These are phyloP conservation scores for Puma concolor DNA, from an alignment of 2,113 vertebrate genomes.

Conservation along the genomic window DNA sequence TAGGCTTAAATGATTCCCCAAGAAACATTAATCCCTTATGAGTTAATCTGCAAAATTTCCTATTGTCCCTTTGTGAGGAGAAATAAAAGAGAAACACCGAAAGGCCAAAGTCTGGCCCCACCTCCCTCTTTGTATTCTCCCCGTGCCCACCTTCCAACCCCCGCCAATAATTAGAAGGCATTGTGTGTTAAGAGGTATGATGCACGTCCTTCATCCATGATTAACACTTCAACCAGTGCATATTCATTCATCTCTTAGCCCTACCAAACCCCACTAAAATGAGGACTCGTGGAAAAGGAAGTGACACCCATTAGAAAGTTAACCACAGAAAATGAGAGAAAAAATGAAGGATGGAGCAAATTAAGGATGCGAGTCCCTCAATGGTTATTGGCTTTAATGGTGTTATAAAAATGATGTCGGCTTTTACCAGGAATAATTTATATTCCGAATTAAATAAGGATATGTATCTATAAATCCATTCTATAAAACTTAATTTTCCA, in stretches of 20 bases:
- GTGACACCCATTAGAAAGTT: constrained; percentile 76
- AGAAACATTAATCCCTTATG: constrained; percentile 72
- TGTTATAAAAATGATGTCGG: constrained; percentile 74
- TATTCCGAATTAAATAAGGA: constrained; percentile 82
- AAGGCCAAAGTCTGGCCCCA: constrained; percentile 52
- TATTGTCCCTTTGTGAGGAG: constrained; percentile 61
- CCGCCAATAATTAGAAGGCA: neutral
- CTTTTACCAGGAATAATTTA: constrained; percentile 82
- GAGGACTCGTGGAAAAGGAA: constrained; percentile 62
- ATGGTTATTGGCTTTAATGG: constrained; percentile 82
- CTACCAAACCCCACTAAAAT: constrained; percentile 65
- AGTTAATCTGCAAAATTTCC: constrained; percentile 81
- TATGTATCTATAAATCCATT: constrained; percentile 82
- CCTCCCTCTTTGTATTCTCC: neutral
- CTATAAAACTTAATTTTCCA: constrained; percentile 86
- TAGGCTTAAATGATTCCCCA: constrained; percentile 80
- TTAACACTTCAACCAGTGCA: constrained; percentile 53
- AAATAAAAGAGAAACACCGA: constrained; percentile 54
- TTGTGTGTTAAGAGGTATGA: constrained; percentile 66
- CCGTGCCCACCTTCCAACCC: neutral
- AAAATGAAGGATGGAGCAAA: constrained; percentile 68
- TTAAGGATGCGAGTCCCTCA: constrained; percentile 64
- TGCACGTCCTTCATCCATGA: constrained; percentile 52
- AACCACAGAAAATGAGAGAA: constrained; percentile 69
- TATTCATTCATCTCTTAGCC: constrained; percentile 71